Conservation (phyloP, 2,797 vertebrate species). For the Adelosebastes latens region DNA sequence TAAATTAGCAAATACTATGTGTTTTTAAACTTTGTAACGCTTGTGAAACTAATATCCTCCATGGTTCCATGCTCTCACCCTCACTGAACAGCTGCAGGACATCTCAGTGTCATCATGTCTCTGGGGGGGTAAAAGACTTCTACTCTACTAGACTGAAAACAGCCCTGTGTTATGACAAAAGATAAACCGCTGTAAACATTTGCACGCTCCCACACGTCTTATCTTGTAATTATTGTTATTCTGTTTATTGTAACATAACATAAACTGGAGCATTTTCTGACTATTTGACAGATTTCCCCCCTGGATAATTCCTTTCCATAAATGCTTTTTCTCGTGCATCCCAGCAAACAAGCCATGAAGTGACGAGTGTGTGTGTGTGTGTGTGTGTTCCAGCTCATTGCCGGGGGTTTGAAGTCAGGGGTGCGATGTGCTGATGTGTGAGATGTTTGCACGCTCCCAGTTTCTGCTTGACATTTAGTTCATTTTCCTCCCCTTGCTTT, state of each 20-base stretch:
- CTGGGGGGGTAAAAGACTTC: slow-evolving; percentile 10
- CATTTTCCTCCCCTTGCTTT: not conserved
- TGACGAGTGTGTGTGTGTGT: not conserved
- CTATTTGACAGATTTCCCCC: not conserved
- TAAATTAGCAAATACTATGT: not conserved
- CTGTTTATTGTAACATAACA: slow-evolving; percentile 16
- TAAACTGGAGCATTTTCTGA: not conserved
- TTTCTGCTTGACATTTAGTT: slow-evolving; percentile 44
- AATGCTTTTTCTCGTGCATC: slow-evolving; percentile 1
- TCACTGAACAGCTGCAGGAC: slow-evolving; percentile 61
- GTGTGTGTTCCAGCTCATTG: not conserved
- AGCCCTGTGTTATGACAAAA: slow-evolving; percentile 14
- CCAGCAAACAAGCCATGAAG: slow-evolving; percentile 3
- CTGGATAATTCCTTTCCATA: slow-evolving; percentile 7
- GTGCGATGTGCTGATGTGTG: not conserved
- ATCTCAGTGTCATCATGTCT: slow-evolving; percentile 39
- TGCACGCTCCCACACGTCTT: not conserved
- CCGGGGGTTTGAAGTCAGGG: not conserved
- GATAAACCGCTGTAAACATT: slow-evolving; percentile 42
- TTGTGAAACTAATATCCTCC: slow-evolving; percentile 6
- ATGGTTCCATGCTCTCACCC: not conserved
- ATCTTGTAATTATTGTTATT: slow-evolving; percentile 29
- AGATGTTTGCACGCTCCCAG: not conserved
- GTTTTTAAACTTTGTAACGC: not conserved
- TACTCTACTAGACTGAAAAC: slow-evolving; percentile 9